Conservation (phyloP, 2,113 vertebrate genomes). For the Ornithorhynchus anatinus region DNA sequence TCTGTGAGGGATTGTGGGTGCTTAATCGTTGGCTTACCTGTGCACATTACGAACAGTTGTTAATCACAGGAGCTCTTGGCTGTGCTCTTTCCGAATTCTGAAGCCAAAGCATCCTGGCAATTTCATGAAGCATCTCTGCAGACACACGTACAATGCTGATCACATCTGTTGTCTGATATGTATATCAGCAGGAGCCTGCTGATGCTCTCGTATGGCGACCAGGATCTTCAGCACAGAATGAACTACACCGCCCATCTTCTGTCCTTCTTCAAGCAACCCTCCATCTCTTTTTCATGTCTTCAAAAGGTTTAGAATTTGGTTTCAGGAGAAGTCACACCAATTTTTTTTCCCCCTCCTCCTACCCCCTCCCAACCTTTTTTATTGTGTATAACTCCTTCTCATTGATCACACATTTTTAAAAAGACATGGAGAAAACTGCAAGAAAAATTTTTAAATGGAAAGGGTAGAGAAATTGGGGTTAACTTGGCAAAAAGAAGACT, state of each 20-base stretch:
- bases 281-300: not conserved
- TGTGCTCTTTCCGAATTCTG: slow-evolving; percentile 4
- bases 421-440: no score
- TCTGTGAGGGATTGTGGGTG: not conserved
- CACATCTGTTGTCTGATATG: not conserved
- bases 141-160: not conserved
- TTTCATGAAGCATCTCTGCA: not conserved
- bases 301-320: not conserved
- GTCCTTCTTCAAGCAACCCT: not conserved
- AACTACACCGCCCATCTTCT: not conserved
- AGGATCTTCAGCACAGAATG: no score
- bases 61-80: slow-evolving; percentile 34
- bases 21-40: not conserved
- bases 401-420: no score
- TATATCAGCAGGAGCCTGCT: not conserved
- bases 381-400: no score
- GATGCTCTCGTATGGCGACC: not conserved
- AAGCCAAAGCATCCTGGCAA: not conserved
- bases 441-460: no score
- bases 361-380: not conserved
- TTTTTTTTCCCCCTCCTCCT: not conserved
- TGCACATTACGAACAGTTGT: slow-evolving; percentile 19
- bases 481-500: no score
- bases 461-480: no score
- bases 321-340: not conserved